These are phyloP conservation scores for Gallinago media DNA, from an alignment of 2,113 vertebrate species.

Conservation along the genomic window DNA sequence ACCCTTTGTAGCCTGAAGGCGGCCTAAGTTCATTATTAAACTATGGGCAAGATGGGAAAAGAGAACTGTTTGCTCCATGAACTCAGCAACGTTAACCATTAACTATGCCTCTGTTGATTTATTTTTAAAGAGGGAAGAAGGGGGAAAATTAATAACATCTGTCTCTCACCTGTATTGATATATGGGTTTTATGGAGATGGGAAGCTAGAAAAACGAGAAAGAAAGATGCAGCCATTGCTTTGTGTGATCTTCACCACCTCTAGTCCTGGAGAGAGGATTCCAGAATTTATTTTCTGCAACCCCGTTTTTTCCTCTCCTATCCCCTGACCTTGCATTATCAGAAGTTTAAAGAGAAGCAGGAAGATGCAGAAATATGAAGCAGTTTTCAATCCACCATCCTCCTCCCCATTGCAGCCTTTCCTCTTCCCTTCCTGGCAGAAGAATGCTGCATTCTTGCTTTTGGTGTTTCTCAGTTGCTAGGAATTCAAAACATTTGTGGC, in stretches of 20 bases:
- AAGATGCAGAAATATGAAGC: background rate
- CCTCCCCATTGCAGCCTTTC: background rate
- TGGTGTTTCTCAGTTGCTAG: constrained; percentile 56
- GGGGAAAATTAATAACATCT: background rate
- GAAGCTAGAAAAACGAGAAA: background rate
- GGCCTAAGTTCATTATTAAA: constrained; percentile 39
- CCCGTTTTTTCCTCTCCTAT: background rate
- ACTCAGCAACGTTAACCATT: constrained; percentile 42
- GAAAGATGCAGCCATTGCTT: background rate
- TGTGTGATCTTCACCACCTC: background rate
- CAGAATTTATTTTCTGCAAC: background rate
- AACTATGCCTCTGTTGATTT: background rate
- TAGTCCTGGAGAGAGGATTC: background rate
- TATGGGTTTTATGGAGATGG: background rate
- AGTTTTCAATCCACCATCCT: background rate
- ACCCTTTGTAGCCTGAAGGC: constrained; percentile 44
- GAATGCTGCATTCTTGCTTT: constrained; percentile 39
- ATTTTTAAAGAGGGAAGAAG: background rate
- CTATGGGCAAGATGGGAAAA: constrained; percentile 15
- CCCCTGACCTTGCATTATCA: background rate
- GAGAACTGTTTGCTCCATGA: constrained; percentile 9
- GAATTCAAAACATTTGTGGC: constrained; percentile 71
- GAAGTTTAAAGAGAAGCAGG: background rate
- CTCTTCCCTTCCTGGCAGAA: constrained; percentile 30
- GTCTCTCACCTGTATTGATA: background rate